These are phyloP conservation scores for Desmophyllum pertusum DNA, from an alignment of 92 coral and sea anemone genomes.

Conservation along the genomic window DNA sequence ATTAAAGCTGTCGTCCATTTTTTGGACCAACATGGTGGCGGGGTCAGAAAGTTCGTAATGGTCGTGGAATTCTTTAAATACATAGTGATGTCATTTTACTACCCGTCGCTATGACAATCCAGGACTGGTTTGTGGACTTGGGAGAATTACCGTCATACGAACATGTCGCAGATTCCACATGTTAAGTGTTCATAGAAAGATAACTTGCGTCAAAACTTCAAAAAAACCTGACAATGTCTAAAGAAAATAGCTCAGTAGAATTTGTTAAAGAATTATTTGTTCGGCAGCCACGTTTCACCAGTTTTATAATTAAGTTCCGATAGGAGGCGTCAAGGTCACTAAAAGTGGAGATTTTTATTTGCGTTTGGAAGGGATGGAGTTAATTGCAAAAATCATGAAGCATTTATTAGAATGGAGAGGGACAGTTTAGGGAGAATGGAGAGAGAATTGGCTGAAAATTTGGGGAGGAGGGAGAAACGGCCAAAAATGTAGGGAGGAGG, in stretches of 20 bases:
- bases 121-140: constrained; percentile 12
- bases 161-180: background rate
- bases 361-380: no score
- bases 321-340: background rate
- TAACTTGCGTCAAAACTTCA: background rate
- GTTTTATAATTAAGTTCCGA: background rate
- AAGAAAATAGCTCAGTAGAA: background rate
- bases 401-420: no score
- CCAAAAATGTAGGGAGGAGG: no score
- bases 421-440: no score
- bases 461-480: no score
- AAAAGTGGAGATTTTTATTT: background rate
- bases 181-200: background rate
- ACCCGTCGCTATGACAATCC: constrained; percentile 61
- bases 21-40: constrained; percentile 18
- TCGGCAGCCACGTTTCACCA: background rate
- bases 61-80: constrained; percentile 58
- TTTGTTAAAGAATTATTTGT: background rate
- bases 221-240: background rate
- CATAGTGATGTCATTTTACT: constrained; percentile 73
- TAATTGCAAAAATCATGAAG: no score
- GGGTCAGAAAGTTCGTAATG: constrained; percentile 57
- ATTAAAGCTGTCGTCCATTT: constrained; percentile 35
- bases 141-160: background rate
- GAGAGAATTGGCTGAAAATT: no score